These are phyloP conservation scores for Zygothrica quintamaculata DNA, from an alignment of 2,888 invertebrate species.

Conservation along the genomic window DNA sequence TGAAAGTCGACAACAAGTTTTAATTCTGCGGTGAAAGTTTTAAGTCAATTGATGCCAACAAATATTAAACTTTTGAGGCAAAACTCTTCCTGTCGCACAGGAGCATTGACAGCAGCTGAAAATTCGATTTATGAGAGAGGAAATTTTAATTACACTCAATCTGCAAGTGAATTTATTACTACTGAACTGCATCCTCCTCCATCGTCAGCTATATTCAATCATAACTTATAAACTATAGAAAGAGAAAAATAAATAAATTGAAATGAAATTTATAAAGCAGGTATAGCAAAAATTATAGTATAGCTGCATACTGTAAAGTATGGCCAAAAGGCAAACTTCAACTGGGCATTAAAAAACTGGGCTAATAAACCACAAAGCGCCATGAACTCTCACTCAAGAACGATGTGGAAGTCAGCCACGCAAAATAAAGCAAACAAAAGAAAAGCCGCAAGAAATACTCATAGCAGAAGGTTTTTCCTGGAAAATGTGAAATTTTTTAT, in stretches of 20 bases:
- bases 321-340: constrained; percentile 29
- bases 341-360: constrained; percentile 54
- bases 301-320: constrained; percentile 28
- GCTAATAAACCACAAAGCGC: constrained; percentile 69
- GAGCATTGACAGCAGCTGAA: constrained; percentile 4
- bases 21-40: constrained; percentile 14
- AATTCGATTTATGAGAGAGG: constrained; percentile 4
- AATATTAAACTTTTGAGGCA: constrained; percentile 12
- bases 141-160: constrained; percentile 25
- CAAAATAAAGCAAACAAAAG: constrained; percentile 35
- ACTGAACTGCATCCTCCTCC: no score
- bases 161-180: constrained; percentile 26
- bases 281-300: constrained; percentile 15
- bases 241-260: constrained; percentile 1
- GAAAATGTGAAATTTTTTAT: constrained; percentile 51
- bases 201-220: no score
- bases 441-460: constrained; percentile 24
- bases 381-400: constrained; percentile 49
- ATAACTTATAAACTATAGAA: no score
- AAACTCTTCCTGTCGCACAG: background rate
- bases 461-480: constrained; percentile 37
- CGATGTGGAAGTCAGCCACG: constrained; percentile 24
- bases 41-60: constrained; percentile 10
- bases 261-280: constrained; percentile 7
- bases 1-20: constrained; percentile 12